Evolutionary conservation across 30 jellyfish, hydroid and myxozoan species (phyloP), one percentile per base, ranked within the genome.

Genomic region (Chironex yamaguchii): DNA sequence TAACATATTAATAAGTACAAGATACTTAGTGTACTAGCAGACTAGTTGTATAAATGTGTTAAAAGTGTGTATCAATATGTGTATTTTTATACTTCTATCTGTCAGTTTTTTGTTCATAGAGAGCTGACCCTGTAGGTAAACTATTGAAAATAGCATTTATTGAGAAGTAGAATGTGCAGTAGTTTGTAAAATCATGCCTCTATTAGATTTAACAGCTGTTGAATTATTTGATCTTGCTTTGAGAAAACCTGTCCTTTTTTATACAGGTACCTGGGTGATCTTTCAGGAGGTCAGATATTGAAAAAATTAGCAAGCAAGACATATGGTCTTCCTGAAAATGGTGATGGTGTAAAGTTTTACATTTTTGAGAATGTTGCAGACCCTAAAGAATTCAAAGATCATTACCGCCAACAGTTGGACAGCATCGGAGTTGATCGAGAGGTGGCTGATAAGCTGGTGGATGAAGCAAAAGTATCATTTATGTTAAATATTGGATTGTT

Each of bases 251-350:
- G 63, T 63, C 1, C 0, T 34, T 32, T 0, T 49, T n/a, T 67
- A 3, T 71, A 30, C 32, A 88, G 96, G 77, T 88, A 88, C 64
- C 81, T 88, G 20, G 96, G 96, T 51, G 96, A 88, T 35, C 64
- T 88, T n/a, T 88, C 96, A 29, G 96, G 96, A 13, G 96, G 91
- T 4, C 92, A 88, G 49, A 68, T 88, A 17, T 20, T 88, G 53
- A 88, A 88, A 81, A 88, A 88, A 52, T 67, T 67, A 70, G 92
- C 89, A 1, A 80, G 52, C 21, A 88, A 88, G 24, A 79, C 96
- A 25, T 88, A 50, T 67, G 71, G 63, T 27, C 76, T 88, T 31
- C 92, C 96, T 2, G 88, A 65, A 67, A 69, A 66, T 35, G 96
- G 96, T 2, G 96, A 88, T 23, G 96, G 96, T 14, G 89, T 88